Conservation (phyloP, 2,113 vertebrate species). For the Phaethon lepturus region DNA sequence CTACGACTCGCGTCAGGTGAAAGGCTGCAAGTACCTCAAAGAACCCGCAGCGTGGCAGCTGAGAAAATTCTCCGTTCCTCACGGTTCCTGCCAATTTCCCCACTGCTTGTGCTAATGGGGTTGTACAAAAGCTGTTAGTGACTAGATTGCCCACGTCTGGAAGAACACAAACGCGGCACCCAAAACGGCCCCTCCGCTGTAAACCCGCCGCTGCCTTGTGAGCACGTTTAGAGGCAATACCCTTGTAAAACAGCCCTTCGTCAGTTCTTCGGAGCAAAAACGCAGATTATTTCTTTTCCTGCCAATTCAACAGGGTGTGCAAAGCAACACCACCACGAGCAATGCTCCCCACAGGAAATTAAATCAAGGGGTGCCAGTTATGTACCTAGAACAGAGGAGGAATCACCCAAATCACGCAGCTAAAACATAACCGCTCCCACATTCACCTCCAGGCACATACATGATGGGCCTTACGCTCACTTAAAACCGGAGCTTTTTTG, state of each 20-base stretch:
- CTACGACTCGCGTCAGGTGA: not conserved
- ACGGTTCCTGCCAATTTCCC: not conserved
- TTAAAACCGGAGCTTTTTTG: not conserved
- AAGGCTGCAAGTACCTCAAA: not conserved
- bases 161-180: not conserved
- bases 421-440: fast-evolving
- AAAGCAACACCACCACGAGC: not conserved
- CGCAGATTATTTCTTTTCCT: not conserved
- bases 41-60: not conserved
- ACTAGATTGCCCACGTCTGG: not conserved
- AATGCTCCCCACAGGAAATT: not conserved
- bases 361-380: not conserved
- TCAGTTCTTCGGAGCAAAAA: not conserved
- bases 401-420: not conserved
- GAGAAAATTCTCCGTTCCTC: not conserved
- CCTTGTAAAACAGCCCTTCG: not conserved
- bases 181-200: not conserved
- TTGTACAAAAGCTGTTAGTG: not conserved
- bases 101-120: not conserved
- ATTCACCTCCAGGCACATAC: not conserved
- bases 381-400: not conserved
- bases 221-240: not conserved
- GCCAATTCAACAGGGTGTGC: not conserved
- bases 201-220: not conserved
- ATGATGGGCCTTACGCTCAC: not conserved